These are phyloP conservation scores for Hemibagrus wyckioides DNA, from an alignment of 2,113 vertebrate species.

Conservation along the genomic window DNA sequence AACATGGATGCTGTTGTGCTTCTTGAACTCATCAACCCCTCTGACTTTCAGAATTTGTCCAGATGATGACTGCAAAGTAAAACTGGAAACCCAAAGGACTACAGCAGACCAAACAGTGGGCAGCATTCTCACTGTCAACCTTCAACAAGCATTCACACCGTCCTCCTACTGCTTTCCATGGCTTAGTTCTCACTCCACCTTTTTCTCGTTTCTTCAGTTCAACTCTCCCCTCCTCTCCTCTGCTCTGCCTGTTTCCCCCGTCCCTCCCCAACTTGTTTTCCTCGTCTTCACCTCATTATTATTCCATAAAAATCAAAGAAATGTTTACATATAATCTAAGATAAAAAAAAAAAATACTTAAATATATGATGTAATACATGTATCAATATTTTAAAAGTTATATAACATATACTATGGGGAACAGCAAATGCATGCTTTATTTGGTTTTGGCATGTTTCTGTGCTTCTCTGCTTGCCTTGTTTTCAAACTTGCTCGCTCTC, in stretches of 20 bases:
- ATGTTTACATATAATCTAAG: conserved; percentile 51
- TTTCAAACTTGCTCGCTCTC: conserved; percentile 52
- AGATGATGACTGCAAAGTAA: conserved; percentile 71
- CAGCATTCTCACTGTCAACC: conserved; percentile 53
- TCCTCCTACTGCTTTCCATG: conserved; percentile 46
- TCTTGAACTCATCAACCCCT: neutral
- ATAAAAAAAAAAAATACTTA: conserved; percentile 33
- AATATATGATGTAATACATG: conserved; percentile 56
- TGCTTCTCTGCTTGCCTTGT: conserved; percentile 55
- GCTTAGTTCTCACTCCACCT: conserved; percentile 36
- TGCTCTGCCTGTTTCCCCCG: conserved; percentile 31
- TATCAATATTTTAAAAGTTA: conserved; percentile 53
- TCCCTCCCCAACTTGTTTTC: neutral
- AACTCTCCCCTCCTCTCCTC: conserved; percentile 17
- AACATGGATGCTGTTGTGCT: neutral
- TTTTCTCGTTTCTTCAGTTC: conserved; percentile 44
- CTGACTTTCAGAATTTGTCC: conserved; percentile 63
- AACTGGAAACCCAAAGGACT: conserved; percentile 48
- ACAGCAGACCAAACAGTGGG: conserved; percentile 61
- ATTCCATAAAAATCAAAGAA: conserved; percentile 41
- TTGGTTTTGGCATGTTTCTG: conserved; percentile 58
- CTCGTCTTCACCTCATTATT: neutral
- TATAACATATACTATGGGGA: conserved; percentile 53
- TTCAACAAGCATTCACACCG: conserved; percentile 57
- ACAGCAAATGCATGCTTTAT: conserved; percentile 60